Percentiles rank a stretch among this genome's conserved stretches.
These are phyloP conservation scores for Bubo blakistoni DNA, from an alignment of 2,113 vertebrate species.

Conservation along the genomic window DNA sequence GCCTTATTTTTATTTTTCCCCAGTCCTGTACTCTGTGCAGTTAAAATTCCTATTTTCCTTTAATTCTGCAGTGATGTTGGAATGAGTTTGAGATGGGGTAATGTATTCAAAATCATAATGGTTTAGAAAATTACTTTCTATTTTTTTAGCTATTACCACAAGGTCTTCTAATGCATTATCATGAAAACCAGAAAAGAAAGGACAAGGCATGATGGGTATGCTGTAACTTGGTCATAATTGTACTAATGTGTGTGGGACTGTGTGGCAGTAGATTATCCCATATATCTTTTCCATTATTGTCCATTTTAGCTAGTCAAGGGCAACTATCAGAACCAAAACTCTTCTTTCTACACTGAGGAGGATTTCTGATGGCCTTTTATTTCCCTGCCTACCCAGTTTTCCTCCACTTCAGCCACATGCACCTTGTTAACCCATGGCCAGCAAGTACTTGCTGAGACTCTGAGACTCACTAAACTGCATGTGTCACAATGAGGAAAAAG, in stretches of 20 bases:
- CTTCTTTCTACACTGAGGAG: neutral
- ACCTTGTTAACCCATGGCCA: neutral
- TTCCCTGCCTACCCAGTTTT: neutral
- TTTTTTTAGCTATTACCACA: constrained; percentile 36
- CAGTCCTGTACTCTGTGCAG: neutral
- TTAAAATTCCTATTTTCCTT: constrained; percentile 26
- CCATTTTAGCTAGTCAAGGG: neutral
- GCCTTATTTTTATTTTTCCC: constrained; percentile 27
- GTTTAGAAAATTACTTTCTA: constrained; percentile 43
- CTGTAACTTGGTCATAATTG: constrained; percentile 21
- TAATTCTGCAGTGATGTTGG: neutral
- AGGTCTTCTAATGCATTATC: constrained; percentile 27
- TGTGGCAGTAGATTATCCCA: neutral
- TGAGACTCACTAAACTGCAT: neutral
- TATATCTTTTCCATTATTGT: neutral
- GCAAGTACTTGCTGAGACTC: neutral
- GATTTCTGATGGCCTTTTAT: neutral
- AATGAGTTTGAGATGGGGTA: constrained; percentile 16
- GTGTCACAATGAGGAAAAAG: neutral
- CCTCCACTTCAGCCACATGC: neutral
- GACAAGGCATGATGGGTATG: neutral
- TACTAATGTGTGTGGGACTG: neutral
- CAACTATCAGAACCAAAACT: neutral
- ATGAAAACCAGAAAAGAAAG: neutral
- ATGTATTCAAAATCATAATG: constrained; percentile 38